phyloP scores from a whole-genome alignment of 2,797 vertebrate species.

The Liasis olivaceus region DNA sequence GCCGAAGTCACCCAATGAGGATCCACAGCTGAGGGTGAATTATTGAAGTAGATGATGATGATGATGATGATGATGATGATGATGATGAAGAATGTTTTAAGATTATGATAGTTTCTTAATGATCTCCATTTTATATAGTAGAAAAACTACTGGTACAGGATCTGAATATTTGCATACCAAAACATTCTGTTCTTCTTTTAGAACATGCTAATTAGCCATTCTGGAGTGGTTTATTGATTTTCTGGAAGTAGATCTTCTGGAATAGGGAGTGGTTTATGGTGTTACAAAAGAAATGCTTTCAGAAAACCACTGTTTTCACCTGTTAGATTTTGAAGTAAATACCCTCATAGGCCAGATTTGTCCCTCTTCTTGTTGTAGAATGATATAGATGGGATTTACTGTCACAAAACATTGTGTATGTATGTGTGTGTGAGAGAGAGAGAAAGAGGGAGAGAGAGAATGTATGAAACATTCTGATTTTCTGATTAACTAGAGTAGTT shows the following conservation, averaged over 20 bases:
- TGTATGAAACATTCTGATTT: neutral
- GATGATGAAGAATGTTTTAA: neutral
- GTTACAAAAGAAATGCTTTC: neutral
- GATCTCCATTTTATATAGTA: neutral
- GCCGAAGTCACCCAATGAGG: neutral
- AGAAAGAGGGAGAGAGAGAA: neutral
- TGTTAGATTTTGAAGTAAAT: neutral
- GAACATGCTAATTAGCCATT: neutral
- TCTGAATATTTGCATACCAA: neutral
- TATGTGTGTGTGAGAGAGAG: neutral
- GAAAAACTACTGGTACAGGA: neutral
- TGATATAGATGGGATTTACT: neutral
- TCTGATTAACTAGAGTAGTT: neutral
- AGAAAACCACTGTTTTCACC: neutral
- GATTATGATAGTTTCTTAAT: neutral
- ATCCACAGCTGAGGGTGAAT: neutral
- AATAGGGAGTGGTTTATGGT: neutral
- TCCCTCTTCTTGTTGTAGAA: neutral
- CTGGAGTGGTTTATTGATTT: neutral
- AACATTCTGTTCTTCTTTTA: neutral
- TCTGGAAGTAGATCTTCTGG: neutral
- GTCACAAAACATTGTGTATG: neutral
- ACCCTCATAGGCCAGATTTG: neutral
- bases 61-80: neutral
- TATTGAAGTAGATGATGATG: neutral